Percentiles rank a stretch among this genome's conserved stretches.
These are phyloP conservation scores for Phylloscopus trochilus DNA, from an alignment of 2,113 vertebrate species.

Conservation along the genomic window DNA sequence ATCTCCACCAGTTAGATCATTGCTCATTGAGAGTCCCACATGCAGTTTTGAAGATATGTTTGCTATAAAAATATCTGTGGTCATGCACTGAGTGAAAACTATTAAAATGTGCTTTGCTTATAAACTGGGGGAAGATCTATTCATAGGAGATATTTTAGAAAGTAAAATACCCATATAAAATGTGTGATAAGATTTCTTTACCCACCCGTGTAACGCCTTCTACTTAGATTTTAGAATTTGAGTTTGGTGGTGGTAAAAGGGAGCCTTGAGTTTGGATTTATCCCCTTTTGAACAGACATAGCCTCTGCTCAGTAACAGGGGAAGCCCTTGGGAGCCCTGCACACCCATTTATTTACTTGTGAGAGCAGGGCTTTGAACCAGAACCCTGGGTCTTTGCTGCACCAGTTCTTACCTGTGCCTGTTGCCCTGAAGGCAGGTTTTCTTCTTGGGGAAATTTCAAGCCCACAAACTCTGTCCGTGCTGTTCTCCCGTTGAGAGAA, in stretches of 20 bases:
- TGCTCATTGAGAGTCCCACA: neutral
- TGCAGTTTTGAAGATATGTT: neutral
- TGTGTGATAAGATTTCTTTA: neutral
- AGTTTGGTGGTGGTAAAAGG: neutral
- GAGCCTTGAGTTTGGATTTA: neutral
- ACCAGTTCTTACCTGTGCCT: neutral
- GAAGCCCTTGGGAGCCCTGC: neutral
- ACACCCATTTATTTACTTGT: neutral
- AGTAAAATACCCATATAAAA: neutral
- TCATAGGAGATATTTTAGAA: neutral
- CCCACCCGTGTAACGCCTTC: neutral
- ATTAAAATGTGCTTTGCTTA: neutral
- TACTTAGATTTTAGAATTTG: neutral
- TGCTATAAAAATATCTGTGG: neutral
- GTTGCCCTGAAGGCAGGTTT: neutral
- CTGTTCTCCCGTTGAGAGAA: neutral
- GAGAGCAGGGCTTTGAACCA: neutral
- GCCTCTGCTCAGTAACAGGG: neutral
- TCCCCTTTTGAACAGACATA: neutral
- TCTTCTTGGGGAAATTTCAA: neutral
- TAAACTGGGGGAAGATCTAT: neutral
- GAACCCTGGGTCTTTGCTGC: neutral
- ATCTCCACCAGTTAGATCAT: neutral
- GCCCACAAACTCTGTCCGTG: neutral
- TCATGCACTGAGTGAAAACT: neutral